Percentiles rank a stretch among this genome's conserved stretches.
Evolutionary conservation across 2,113 vertebrate species (phyloP).

Genomic region (Papio anubis): DNA sequence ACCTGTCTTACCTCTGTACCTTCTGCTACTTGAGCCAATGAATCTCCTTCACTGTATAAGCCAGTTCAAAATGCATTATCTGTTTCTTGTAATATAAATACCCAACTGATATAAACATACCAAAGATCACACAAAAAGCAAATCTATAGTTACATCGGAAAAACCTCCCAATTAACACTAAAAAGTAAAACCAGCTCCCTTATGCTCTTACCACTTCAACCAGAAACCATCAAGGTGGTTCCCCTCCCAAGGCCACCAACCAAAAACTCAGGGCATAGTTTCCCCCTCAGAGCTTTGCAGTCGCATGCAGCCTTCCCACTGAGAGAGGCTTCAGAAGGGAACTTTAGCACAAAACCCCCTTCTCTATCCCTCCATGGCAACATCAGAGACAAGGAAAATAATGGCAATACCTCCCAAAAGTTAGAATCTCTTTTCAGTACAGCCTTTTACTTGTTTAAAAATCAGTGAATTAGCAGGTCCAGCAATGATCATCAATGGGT

Average conservation of each 20-base stretch:
- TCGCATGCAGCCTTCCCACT: background rate
- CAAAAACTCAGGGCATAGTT: background rate
- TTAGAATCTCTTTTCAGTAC: background rate
- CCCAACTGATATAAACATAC: background rate
- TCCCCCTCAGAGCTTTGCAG: background rate
- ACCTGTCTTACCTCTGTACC: background rate
- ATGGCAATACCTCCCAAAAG: background rate
- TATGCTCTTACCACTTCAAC: background rate
- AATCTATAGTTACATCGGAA: background rate
- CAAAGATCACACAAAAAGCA: slow-evolving; percentile 34
- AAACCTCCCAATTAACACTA: background rate
- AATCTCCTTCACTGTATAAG: background rate
- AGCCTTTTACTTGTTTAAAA: background rate
- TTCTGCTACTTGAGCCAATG: background rate
- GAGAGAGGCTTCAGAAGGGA: background rate
- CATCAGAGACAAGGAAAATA: background rate
- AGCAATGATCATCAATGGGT: background rate
- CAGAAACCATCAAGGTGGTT: background rate
- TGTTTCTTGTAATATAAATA: background rate
- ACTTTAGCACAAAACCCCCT: background rate
- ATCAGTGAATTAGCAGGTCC: background rate
- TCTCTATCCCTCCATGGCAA: background rate
- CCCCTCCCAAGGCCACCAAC: background rate
- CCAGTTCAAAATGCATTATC: background rate
- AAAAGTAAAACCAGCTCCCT: background rate